Percentiles rank a stretch among this genome's conserved stretches.
Evolutionary conservation across 2,888 invertebrate genomes (phyloP).

Genomic region (Eristalis tenax): DNA sequence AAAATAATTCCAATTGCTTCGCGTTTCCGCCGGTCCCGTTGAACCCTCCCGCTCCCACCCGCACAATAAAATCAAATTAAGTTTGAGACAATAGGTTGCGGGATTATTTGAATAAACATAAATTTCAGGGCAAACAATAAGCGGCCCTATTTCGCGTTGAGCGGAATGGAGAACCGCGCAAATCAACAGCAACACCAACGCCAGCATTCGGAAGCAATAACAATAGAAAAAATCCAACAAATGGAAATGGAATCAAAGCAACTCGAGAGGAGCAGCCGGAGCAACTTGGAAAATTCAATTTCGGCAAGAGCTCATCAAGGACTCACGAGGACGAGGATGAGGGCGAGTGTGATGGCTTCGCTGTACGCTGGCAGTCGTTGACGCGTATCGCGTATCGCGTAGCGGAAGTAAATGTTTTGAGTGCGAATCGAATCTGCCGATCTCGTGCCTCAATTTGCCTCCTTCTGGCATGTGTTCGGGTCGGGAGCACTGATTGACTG

Average conservation of each 20-base stretch:
- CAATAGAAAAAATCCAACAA: conserved; percentile 52
- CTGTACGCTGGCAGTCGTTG: conserved; percentile 26
- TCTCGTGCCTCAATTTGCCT: background rate
- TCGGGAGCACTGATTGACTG: background rate
- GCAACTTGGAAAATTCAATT: conserved; percentile 63
- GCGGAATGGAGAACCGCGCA: background rate
- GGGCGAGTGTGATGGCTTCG: too few relatives aligned
- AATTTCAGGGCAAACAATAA: conserved; percentile 42
- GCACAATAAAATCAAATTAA: conserved; percentile 68
- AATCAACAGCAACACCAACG: background rate
- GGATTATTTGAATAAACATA: conserved; percentile 66
- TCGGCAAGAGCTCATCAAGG: conserved; percentile 47
- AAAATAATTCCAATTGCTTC: conserved; percentile 51
- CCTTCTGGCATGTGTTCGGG: background rate
- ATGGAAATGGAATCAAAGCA: conserved; percentile 5
- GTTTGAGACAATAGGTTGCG: conserved; percentile 65
- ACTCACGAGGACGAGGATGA: background rate
- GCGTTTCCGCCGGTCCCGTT: conserved; percentile 21
- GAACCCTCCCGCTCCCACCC: conserved; percentile 29
- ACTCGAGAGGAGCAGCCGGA: background rate
- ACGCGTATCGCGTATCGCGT: conserved; percentile 56
- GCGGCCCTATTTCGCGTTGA: conserved; percentile 40
- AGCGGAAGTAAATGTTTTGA: conserved; percentile 1
- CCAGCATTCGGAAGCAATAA: conserved; percentile 25
- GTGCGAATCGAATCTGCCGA: background rate